Base-by-base conservation (phyloP, 1,140 invertebrate species). In the Drosophila insularis region DNA sequence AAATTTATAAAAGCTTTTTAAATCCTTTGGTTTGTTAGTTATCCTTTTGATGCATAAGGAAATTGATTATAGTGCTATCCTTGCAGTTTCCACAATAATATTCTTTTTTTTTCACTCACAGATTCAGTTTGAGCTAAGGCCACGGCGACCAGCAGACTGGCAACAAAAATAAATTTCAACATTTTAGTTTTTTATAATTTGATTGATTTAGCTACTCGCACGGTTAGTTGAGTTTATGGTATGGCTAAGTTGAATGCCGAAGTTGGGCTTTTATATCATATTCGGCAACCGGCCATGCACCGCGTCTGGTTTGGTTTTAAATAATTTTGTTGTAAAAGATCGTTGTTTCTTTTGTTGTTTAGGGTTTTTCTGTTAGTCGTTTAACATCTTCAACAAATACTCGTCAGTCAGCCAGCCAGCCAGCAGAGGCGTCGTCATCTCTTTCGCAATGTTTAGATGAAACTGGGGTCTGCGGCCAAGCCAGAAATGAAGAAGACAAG, bases 121-220 rank as follows among this genome's bases (percentile, higher is more conserved):
- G 80, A 68, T 59, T 74, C 80, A 62, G n/a, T 2, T 50, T 19
- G 7, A 21, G 84, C 80, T 7, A 89, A 23, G 77, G 66, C 63
- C 54, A 64, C 68, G 64, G 73, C 59, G 66, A 71, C 80, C 85
- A 89, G 74, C 69, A 89, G 71, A 80, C 84, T 80, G 77, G 85
- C 80, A 60, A 89, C 70, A 66, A 89, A 89, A 77, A 89, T 74
- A 78, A 72, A 84, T 89, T 89, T 89, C 46, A 74, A 80, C 84
- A 89, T 84, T 69, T 73, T 55, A 21, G 5, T 31, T 32, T 37
- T 71, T 54, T 71, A 3, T 21, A 21, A 17, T 21, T 50, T 10
- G 43, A 6, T 66, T 78, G 27, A 72, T 46, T 70, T 37, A 66
- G 78, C 67, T 89, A 64, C 84, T 81, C 71, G 74, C 80, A 78